A percentile compares a stretch with the other conserved stretches of the same genome.
phyloP scores from a whole-genome alignment of 2,113 vertebrate genomes.

The Toxotes chatareus region DNA sequence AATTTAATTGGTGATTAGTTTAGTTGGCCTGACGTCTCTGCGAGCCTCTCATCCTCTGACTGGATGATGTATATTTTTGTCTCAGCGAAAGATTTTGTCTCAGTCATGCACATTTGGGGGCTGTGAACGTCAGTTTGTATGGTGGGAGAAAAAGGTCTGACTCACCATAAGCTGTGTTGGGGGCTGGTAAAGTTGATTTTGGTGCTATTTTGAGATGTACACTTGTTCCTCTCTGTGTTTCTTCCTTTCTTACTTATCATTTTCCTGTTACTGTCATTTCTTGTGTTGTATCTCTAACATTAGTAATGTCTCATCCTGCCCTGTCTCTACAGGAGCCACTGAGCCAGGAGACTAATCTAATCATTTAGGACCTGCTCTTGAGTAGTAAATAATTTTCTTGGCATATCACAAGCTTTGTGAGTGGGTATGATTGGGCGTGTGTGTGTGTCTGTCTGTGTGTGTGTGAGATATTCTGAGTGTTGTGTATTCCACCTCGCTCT shows the following conservation, averaged over 20 bases:
- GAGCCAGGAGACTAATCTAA: slow-evolving; percentile 73
- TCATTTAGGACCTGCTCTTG: slow-evolving; percentile 59
- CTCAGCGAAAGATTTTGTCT: not conserved
- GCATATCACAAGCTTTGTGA: slow-evolving; percentile 46
- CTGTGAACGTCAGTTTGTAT: slow-evolving; percentile 18
- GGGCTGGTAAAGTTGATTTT: slow-evolving; percentile 21
- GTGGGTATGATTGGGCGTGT: not conserved
- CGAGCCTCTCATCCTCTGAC: not conserved
- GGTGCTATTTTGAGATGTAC: slow-evolving; percentile 22
- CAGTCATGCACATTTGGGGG: slow-evolving; percentile 20
- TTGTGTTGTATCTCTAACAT: slow-evolving; percentile 9
- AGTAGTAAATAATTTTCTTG: slow-evolving; percentile 71
- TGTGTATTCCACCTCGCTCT: slow-evolving; percentile 27
- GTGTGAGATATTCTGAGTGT: not conserved
- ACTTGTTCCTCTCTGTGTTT: slow-evolving; percentile 10
- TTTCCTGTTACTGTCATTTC: slow-evolving; percentile 17
- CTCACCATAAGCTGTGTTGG: slow-evolving; percentile 19
- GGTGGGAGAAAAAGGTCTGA: slow-evolving; percentile 44
- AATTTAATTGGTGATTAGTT: slow-evolving; percentile 8
- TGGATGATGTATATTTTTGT: not conserved
- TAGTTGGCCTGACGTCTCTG: not conserved
- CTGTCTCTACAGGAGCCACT: slow-evolving; percentile 28
- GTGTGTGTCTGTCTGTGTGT: not conserved
- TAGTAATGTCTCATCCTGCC: slow-evolving; percentile 49
- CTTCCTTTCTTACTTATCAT: not conserved